Evolutionary conservation across 2,113 vertebrate species (phyloP).

Genomic region (Scomber colias): DNA sequence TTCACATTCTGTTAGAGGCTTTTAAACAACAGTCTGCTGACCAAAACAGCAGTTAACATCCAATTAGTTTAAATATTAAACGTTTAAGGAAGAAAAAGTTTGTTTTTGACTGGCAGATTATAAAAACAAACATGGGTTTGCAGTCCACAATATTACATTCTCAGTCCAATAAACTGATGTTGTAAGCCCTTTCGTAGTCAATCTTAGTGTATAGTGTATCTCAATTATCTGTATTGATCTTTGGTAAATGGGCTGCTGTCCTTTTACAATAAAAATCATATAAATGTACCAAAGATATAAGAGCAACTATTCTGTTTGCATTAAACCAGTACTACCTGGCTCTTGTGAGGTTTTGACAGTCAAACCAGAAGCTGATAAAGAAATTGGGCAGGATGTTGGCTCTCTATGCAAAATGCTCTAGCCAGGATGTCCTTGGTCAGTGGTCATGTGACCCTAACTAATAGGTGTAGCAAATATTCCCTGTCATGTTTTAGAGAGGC

Average conservation of each 20-base stretch:
- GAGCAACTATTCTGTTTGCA: too few relatives aligned
- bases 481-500: background rate
- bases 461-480: background rate
- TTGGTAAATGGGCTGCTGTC: too few relatives aligned
- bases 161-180: too few relatives aligned
- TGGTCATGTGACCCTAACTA: background rate
- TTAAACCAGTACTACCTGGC: background rate
- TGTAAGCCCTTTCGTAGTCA: too few relatives aligned
- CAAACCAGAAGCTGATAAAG: background rate
- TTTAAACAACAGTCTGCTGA: background rate
- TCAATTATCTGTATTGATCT: background rate
- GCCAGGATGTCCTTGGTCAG: slow-evolving; percentile 12
- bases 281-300: too few relatives aligned
- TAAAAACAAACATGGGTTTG: too few relatives aligned
- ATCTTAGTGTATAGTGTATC: background rate
- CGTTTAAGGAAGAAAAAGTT: too few relatives aligned
- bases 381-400: slow-evolving; percentile 6
- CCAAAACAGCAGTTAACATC: too few relatives aligned
- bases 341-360: background rate
- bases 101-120: too few relatives aligned
- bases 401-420: slow-evolving; percentile 17
- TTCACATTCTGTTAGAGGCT: background rate
- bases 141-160: too few relatives aligned
- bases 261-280: too few relatives aligned
- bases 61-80: too few relatives aligned